phyloP scores from a whole-genome alignment of 2,113 vertebrate genomes.

The Anhinga anhinga region DNA sequence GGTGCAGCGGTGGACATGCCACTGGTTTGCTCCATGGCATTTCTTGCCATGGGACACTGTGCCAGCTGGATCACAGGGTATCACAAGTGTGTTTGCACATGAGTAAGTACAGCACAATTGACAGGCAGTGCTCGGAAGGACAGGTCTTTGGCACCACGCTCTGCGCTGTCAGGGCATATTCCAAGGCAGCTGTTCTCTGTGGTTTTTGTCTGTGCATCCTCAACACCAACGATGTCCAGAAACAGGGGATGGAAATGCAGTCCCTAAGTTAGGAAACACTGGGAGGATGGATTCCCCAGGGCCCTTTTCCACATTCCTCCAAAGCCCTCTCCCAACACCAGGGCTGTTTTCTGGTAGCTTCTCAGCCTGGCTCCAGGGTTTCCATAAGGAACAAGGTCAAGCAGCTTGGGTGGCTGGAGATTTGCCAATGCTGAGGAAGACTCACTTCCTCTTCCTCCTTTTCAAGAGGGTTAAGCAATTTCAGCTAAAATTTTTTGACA shows the following conservation, averaged over 20 bases:
- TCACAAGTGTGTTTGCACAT: neutral
- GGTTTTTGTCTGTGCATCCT: neutral
- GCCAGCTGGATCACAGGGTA: accelerated
- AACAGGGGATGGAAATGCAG: neutral
- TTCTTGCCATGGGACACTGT: accelerated
- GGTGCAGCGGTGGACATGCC: accelerated
- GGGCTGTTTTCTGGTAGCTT: neutral
- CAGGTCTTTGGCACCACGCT: accelerated
- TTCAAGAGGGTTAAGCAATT: neutral
- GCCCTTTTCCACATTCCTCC: neutral
- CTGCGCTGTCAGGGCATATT: accelerated
- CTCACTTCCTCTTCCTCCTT: neutral
- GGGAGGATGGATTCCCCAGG: neutral
- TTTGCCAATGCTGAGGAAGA: neutral
- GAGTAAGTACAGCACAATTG: neutral
- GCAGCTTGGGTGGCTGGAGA: neutral
- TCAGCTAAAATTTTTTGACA: neutral
- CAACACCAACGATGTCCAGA: neutral
- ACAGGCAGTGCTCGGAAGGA: accelerated
- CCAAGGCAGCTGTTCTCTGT: neutral
- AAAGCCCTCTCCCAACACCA: neutral
- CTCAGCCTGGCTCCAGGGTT: neutral
- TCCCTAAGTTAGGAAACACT: neutral
- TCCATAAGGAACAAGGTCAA: neutral
- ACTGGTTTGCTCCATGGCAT: accelerated